These are phyloP conservation scores for Sminthurinus signatus DNA, from an alignment of 1,140 invertebrate species.

Conservation along the genomic window DNA sequence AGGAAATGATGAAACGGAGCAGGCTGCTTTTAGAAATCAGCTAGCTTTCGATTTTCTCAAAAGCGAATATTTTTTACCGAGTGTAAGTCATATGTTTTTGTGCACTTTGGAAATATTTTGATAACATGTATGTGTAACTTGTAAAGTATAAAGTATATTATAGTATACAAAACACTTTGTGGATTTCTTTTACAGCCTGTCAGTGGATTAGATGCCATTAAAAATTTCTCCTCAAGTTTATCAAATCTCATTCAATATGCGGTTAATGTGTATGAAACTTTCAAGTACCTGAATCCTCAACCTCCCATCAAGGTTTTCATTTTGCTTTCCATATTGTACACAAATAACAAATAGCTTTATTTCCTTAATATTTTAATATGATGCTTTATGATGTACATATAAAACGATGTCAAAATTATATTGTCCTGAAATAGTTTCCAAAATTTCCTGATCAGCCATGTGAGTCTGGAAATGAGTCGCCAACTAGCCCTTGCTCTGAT, in stretches of 20 bases:
- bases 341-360: too few species aligned
- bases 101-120: not conserved
- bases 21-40: conserved; percentile 62
- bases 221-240: conserved; percentile 63
- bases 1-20: conserved; percentile 57
- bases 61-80: conserved; percentile 58
- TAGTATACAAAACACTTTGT: not conserved
- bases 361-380: too few species aligned
- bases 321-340: too few species aligned
- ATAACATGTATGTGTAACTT: too few species aligned
- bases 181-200: conserved; percentile 25
- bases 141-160: too few species aligned
- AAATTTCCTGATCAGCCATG: too few species aligned
- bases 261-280: conserved; percentile 73
- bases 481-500: too few species aligned
- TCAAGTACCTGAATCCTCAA: conserved; percentile 67
- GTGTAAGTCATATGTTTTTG: not conserved
- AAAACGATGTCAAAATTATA: too few species aligned
- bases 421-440: too few species aligned
- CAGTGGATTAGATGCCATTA: conserved; percentile 67
- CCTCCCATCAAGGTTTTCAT: too few species aligned
- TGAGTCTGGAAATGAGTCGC: too few species aligned
- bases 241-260: conserved; percentile 72
- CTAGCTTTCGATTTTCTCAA: conserved; percentile 73
- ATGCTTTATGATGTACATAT: too few species aligned